Base-by-base conservation (phyloP, 1,140 invertebrate species). In the Lepidurus couesii region DNA sequence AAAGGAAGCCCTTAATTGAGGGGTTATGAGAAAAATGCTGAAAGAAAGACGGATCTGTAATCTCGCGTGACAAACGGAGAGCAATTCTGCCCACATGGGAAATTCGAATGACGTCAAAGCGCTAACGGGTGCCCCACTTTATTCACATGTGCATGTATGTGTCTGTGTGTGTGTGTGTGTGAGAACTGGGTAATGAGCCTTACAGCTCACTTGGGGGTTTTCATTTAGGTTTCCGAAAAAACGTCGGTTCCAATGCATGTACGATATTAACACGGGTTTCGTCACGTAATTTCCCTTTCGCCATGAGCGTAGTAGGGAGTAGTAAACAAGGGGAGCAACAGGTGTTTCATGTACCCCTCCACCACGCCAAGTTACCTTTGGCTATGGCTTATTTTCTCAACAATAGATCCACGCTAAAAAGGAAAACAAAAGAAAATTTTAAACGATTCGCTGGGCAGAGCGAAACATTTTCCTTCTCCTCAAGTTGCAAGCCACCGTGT, bases 101-200 rank as follows among this genome's bases (percentile, higher is more conserved):
- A 65, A 21, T 65, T 65, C 53, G 8, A 65, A 65, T 65, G 53
- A 65, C 53, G 53, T 65, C 53, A 65, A 65, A 13, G 53, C 53
- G 21, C 53, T 11, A 65, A 13, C 53, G 16, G 21, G 21, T 13
- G 6, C 53, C 6, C 13, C 53, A 65, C 21, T 65, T 65, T 9
- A 65, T n/a, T 65, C 53, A 65, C 53, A 65, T 65, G 53, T 65
- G 53, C 21, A 21, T 65, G 21, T n/a, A 21, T 21, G 53, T n/a
- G 53, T 65, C 16, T 65, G n/a, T 65, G 1, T n/a, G 53, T 21
- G 53, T 21, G 53, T n/a, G 53, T 65, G 53, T 21, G 9, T 7
- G 53, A 16, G 21, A 65, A 65, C 8, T 65, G 53, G 53, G 53
- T 65, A 65, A 65, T 65, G 53, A 65, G 53, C 53, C 53, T 13